phyloP scores from a whole-genome alignment of 2,113 vertebrate genomes.

The Rhegmatorhina hoffmannsi region DNA sequence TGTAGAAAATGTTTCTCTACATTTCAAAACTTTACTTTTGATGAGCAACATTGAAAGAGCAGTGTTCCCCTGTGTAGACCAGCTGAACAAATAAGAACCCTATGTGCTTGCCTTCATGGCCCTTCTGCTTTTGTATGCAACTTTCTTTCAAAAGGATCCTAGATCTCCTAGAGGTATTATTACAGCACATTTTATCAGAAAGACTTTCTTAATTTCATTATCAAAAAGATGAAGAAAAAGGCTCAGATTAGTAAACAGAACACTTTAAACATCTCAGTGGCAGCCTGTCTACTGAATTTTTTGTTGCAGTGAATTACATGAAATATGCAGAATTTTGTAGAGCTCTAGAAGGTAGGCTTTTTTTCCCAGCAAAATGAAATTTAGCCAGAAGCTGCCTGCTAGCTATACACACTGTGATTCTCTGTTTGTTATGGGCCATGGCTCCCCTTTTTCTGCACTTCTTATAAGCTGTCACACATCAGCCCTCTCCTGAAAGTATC shows the following conservation, averaged over 20 bases:
- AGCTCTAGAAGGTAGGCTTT: conserved; percentile 53
- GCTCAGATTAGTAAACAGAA: conserved; percentile 1
- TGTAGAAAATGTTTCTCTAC: neutral
- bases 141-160: neutral
- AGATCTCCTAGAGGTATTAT: neutral
- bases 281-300: conserved; percentile 2
- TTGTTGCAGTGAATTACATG: neutral
- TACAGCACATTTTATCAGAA: neutral
- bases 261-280: neutral
- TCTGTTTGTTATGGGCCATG: conserved; percentile 13
- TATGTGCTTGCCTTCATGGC: neutral
- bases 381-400: conserved; percentile 62
- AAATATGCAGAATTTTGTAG: conserved; percentile 65
- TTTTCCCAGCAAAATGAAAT: conserved; percentile 51
- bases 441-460: neutral
- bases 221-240: neutral
- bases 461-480: conserved; percentile 28
- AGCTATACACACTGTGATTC: neutral
- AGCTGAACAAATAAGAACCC: neutral
- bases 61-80: neutral
- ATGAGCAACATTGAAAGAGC: neutral
- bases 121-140: neutral
- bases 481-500: conserved; percentile 3
- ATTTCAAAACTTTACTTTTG: neutral
- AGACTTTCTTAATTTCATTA: neutral